Evolutionary conservation across 2,888 invertebrate species (phyloP), one percentile per base, ranked within the genome.

Genomic region (Petrolisthes manimaculis): DNA sequence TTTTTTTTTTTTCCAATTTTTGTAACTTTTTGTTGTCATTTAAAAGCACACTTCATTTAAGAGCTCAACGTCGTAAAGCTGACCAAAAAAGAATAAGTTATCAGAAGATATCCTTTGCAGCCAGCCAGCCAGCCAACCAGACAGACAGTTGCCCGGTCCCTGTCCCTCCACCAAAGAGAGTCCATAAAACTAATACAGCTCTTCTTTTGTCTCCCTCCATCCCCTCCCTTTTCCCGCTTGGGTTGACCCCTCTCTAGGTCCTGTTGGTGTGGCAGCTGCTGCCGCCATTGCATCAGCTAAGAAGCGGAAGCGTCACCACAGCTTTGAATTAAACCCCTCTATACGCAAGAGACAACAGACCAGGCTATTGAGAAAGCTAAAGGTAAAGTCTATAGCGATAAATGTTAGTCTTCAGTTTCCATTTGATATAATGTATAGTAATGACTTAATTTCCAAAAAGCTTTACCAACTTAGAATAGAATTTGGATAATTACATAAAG

Each of bases 291-390:
- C 97, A 51, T 98, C 98, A 4, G 97, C 97, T 0, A 98, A 98
- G 93, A 98, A 98, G 93, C 95, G 98, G 92, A 98, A 98, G 94
- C 94, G 98, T 92, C 97, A 98, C 74, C 98, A 98, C 94, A 97
- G 97, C 89, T 98, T 98, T 93, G 98, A 99, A 94, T 98, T 98
- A 84, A 98, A 98, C 94, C 98, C 98, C 3, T 98, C 98, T 71
- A 97, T 98, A 91, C 94, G 98, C 92, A 98, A 98, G 93, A 94
- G 98, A 84, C 98, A 98, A 93, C 98, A 98, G 93, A 98, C 98
- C 93, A 95, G 98, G 92, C 94, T 99, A 91, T 94, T 98, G 86
- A 95, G 97, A 91, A 97, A 97, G 94, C 94, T 97, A 89, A 95
- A 97, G 93, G 96, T 96, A 93, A 94, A 94, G 93, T 87, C 81